These are phyloP conservation scores for Tribolium castaneum DNA, from an alignment of 1,140 invertebrate genomes.

Conservation along the genomic window DNA sequence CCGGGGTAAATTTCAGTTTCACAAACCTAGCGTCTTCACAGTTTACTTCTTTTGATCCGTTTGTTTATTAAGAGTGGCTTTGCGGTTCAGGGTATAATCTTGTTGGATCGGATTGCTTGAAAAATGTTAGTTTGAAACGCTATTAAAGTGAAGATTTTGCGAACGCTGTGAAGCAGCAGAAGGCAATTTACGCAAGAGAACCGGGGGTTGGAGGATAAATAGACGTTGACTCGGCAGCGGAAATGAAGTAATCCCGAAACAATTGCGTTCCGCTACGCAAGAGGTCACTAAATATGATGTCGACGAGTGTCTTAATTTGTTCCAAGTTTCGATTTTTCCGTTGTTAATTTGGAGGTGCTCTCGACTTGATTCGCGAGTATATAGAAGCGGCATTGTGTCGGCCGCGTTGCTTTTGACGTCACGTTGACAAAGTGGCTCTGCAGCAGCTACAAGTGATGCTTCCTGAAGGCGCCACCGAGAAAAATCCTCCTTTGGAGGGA, in stretches of 20 bases:
- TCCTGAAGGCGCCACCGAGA: constrained; percentile 2
- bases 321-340: constrained; percentile 8
- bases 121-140: not conserved
- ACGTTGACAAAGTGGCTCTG: constrained; percentile 18
- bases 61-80: too few relatives aligned
- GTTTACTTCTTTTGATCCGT: too few relatives aligned
- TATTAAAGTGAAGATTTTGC: not conserved
- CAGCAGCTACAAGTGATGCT: constrained; percentile 30
- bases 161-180: not conserved
- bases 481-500: not conserved
- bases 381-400: constrained; percentile 13
- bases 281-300: constrained; percentile 28
- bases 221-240: constrained; percentile 15
- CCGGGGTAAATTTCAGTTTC: too few relatives aligned
- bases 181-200: not conserved
- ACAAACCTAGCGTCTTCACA: too few relatives aligned
- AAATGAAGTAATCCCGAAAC: constrained; percentile 33
- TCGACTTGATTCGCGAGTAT: constrained; percentile 1
- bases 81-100: too few relatives aligned
- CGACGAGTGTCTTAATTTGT: not conserved
- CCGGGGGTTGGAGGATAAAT: constrained; percentile 1
- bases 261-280: constrained; percentile 18
- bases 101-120: not conserved
- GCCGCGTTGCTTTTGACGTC: constrained; percentile 14
- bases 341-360: not conserved